Conservation (phyloP, 2,888 invertebrate species). For the Brachypterus glaber region DNA sequence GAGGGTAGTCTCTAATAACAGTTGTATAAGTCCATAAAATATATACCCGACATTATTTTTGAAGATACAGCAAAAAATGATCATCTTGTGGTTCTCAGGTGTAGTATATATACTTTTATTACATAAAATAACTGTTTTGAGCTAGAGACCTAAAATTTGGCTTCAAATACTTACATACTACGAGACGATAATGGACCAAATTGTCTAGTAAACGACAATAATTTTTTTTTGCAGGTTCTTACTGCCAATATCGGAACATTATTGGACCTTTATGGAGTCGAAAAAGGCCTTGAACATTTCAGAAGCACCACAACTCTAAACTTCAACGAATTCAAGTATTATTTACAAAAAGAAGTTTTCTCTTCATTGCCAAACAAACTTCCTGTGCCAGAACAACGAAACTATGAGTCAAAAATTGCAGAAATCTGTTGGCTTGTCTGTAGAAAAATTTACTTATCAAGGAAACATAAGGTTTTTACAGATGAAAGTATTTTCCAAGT, state of each 20-base stretch:
- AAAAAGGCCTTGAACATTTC: slow-evolving; percentile 70
- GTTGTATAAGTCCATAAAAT: no score
- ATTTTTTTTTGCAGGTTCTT: no score
- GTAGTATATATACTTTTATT: no score
- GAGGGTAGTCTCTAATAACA: no score
- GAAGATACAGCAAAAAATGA: no score
- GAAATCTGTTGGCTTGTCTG: slow-evolving; percentile 77
- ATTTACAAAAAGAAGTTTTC: slow-evolving; percentile 67
- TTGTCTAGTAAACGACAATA: no score
- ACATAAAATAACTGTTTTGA: no score
- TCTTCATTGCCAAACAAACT: slow-evolving; percentile 53
- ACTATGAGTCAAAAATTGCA: slow-evolving; percentile 58
- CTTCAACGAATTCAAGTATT: slow-evolving; percentile 67
- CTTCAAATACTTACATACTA: no score
- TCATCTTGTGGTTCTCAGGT: no score
- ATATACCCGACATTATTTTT: no score
- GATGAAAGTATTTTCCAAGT: slow-evolving; percentile 62
- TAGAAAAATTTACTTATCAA: slow-evolving; percentile 51
- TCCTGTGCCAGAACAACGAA: slow-evolving; percentile 47
- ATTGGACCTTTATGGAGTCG: slow-evolving; percentile 67
- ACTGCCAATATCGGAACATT: slow-evolving; percentile 74
- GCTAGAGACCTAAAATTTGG: no score
- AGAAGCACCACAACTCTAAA: slow-evolving; percentile 57
- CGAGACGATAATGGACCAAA: no score
- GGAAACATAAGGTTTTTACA: slow-evolving; percentile 52